Conservation (phyloP, 2,113 vertebrate genomes). For the Catharus minimus region DNA sequence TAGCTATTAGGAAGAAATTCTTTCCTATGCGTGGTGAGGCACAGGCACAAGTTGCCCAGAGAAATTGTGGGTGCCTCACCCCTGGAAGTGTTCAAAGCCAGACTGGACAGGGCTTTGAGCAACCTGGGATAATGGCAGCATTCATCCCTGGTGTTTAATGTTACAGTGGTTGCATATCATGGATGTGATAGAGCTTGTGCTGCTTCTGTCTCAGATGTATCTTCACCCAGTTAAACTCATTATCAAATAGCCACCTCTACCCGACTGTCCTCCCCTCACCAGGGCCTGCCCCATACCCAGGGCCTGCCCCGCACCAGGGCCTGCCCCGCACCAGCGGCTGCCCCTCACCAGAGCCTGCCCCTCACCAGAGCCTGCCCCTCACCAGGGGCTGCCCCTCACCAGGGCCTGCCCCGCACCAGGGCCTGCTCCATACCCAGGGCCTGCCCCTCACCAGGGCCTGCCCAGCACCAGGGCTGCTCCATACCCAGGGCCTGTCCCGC, state of each 20-base stretch:
- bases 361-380: too few relatives aligned
- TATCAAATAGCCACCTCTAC: accelerated
- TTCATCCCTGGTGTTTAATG: background rate
- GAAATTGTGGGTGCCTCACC: background rate
- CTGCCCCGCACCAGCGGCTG: background rate
- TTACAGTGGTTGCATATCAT: accelerated
- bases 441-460: too few relatives aligned
- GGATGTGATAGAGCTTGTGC: background rate
- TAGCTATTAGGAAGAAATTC: background rate
- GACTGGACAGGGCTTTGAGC: background rate
- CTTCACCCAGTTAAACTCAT: too few relatives aligned
- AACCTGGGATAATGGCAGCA: too few relatives aligned
- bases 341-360: background rate
- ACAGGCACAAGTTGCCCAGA: background rate
- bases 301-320: too few relatives aligned
- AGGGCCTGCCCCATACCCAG: accelerated
- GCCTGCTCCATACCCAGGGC: too few relatives aligned
- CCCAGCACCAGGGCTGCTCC: too few relatives aligned
- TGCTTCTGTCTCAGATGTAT: accelerated
- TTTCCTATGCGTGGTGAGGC: background rate
- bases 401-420: too few relatives aligned
- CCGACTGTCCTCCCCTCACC: accelerated
- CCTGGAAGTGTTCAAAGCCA: background rate
- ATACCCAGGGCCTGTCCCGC: too few relatives aligned
- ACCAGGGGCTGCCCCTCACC: too few relatives aligned